These are phyloP conservation scores for Lacerta agilis DNA, from an alignment of 2,797 vertebrate genomes.

Conservation along the genomic window DNA sequence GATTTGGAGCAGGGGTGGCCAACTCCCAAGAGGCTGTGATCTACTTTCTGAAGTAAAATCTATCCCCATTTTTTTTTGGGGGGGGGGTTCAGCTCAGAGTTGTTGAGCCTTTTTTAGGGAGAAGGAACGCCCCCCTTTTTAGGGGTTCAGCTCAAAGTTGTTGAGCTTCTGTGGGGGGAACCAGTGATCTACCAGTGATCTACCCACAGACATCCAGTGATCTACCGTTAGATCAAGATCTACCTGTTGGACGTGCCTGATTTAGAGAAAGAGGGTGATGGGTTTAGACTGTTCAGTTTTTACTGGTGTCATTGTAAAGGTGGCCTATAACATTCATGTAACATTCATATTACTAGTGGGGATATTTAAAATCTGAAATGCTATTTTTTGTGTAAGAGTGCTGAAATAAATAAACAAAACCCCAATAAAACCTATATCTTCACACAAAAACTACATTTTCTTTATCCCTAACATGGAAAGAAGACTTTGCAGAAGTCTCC, in stretches of 20 bases:
- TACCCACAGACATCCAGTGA: no score
- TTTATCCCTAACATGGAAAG: neutral
- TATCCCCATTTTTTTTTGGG: no score
- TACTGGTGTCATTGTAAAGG: neutral
- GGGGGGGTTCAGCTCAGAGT: no score
- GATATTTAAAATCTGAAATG: slow-evolving; percentile 6
- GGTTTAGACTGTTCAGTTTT: neutral
- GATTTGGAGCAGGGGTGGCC: neutral
- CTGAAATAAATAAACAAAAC: slow-evolving; percentile 5
- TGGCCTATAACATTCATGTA: neutral
- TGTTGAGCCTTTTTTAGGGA: no score
- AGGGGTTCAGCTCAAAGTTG: no score
- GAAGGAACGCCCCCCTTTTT: no score
- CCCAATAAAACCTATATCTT: neutral
- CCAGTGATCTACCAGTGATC: no score
- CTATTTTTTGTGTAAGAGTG: neutral
- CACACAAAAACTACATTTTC: neutral
- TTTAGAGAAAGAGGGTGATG: neutral
- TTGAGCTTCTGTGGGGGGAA: no score
- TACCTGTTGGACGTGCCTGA: neutral
- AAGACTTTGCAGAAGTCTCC: neutral
- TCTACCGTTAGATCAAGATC: no score
- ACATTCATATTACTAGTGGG: neutral
- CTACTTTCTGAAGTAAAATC: no score
- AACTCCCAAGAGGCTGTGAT: no score